These are phyloP conservation scores for Antennarius maculatus DNA, from an alignment of 2,797 vertebrate genomes.

Conservation along the genomic window DNA sequence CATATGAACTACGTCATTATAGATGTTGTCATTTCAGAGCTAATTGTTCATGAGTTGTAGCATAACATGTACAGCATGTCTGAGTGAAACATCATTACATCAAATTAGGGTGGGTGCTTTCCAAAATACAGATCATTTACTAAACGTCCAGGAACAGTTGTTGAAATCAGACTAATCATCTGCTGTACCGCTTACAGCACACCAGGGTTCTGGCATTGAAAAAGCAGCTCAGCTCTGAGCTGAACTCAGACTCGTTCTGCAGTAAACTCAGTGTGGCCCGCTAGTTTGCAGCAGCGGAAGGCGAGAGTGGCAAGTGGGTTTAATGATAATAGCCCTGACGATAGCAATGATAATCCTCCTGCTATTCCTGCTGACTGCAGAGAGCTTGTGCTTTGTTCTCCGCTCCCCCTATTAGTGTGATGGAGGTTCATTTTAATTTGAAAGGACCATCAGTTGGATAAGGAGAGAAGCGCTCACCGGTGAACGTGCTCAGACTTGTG, in stretches of 20 bases:
- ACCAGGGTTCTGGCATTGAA: slow-evolving; percentile 3
- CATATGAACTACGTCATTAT: no score
- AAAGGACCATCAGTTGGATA: slow-evolving; percentile 74
- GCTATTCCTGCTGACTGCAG: slow-evolving; percentile 72
- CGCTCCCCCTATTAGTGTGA: slow-evolving; percentile 73
- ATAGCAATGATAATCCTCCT: slow-evolving; percentile 72
- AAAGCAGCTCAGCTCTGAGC: slow-evolving; percentile 11
- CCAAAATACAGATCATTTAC: slow-evolving; percentile 17
- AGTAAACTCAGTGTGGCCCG: slow-evolving; percentile 40
- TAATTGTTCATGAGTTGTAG: not conserved
- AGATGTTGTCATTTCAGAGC: slow-evolving; percentile 1
- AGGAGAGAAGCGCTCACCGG: slow-evolving; percentile 40
- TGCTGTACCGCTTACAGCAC: slow-evolving; percentile 5
- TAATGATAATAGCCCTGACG: slow-evolving; percentile 73
- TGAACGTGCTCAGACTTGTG: slow-evolving; percentile 23
- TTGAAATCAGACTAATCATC: slow-evolving; percentile 25
- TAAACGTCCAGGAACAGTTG: slow-evolving; percentile 24
- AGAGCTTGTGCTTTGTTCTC: slow-evolving; percentile 77
- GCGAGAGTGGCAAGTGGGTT: slow-evolving; percentile 48
- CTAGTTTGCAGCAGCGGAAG: slow-evolving; percentile 33
- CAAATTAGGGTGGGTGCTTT: slow-evolving; percentile 25
- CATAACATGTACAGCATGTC: not conserved
- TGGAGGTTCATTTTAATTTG: slow-evolving; percentile 80
- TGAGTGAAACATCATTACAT: slow-evolving; percentile 22
- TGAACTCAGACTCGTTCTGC: slow-evolving; percentile 31